Base-by-base conservation (phyloP, 2,113 vertebrate species). In the Petaurus breviceps region DNA sequence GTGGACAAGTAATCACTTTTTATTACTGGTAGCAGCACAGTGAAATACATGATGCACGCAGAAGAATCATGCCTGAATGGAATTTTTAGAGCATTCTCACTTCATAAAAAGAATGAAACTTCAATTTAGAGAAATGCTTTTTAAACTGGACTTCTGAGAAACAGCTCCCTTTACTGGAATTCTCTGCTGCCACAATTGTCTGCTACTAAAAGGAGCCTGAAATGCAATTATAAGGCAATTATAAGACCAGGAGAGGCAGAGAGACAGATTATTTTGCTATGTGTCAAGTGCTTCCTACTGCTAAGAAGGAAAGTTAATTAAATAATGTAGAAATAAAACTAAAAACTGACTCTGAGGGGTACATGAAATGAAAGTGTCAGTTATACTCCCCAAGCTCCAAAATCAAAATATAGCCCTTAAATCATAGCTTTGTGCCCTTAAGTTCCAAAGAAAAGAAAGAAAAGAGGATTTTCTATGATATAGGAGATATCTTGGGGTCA, bases 71-170 rank as follows among this genome's bases (percentile, higher is more conserved):
- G 91, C 50, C 89, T 93, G 43, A n/a, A 46, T 77, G 0, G 3
- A 22, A 37, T 37, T 8, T 91, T 91, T 94, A 46, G 0, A 96
- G 52, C 51, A 43, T 84, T 89, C 96, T 68, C 51, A 25, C 0
- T 90, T 25, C 37, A 93, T 89, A 51, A 96, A 89, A 94, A 97
- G n/a, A 9, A 49, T 25, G 94, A 96, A 91, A 91, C 28, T 0
- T 0, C 0, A 92, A 4, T 37, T 90, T 94, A 0, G 0, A 14
- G 77, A 43, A 26, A 93, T 91, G 92, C 89, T 90, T 94, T 54
- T 95, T 7, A 84, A 3, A n/a, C 8, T 1, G 90, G 51, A 91
- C 0, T 43, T 94, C 77, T 91, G 19, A 25, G 50, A 95, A 91
- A 96, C 91, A 43, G 37, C 52, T 92, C 1, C 6, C 31, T 25